Percentiles rank a stretch among this genome's conserved stretches.
Evolutionary conservation across 2,888 invertebrate species (phyloP).

Genomic region (Candidula unifasciata): DNA sequence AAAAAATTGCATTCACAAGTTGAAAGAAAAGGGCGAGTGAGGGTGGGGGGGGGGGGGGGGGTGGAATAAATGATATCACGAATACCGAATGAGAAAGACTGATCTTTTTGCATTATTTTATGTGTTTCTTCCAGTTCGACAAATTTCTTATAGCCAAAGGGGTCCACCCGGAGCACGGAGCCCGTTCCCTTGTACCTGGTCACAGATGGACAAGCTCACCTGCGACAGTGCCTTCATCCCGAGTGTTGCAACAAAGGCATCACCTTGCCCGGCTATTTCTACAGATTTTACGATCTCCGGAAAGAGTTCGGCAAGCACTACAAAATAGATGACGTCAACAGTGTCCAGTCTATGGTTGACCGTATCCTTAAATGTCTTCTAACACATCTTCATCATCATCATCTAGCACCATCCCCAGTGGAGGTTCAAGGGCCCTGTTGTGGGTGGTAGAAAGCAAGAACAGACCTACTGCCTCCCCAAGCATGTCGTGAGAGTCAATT

Average conservation of each 20-base stretch:
- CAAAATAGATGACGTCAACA: slow-evolving; percentile 81
- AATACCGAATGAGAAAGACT: too few relatives aligned
- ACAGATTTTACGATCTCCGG: slow-evolving; percentile 93
- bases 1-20: too few relatives aligned
- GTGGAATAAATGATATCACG: too few relatives aligned
- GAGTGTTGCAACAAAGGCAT: slow-evolving; percentile 86
- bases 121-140: slow-evolving; percentile 83
- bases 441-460: too few relatives aligned
- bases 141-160: slow-evolving; percentile 82
- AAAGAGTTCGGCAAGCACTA: slow-evolving; percentile 87
- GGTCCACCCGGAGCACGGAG: slow-evolving; percentile 77
- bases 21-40: too few relatives aligned
- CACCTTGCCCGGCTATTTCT: slow-evolving; percentile 90
- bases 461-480: too few relatives aligned
- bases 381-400: too few relatives aligned
- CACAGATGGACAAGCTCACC: slow-evolving; percentile 83
- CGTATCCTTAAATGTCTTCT: slow-evolving; percentile 84
- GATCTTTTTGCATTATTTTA: neutral
- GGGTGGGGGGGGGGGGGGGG: too few relatives aligned
- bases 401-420: too few relatives aligned
- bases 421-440: too few relatives aligned
- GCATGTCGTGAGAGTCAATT: too few relatives aligned
- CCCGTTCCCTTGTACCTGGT: slow-evolving; percentile 78
- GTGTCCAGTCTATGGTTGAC: slow-evolving; percentile 91
- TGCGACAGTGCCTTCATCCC: slow-evolving; percentile 91